A percentile compares a stretch with the other conserved stretches of the same genome.
Conservation (phyloP, 2,888 invertebrate species). For the Pachymerium ferrugineum region DNA sequence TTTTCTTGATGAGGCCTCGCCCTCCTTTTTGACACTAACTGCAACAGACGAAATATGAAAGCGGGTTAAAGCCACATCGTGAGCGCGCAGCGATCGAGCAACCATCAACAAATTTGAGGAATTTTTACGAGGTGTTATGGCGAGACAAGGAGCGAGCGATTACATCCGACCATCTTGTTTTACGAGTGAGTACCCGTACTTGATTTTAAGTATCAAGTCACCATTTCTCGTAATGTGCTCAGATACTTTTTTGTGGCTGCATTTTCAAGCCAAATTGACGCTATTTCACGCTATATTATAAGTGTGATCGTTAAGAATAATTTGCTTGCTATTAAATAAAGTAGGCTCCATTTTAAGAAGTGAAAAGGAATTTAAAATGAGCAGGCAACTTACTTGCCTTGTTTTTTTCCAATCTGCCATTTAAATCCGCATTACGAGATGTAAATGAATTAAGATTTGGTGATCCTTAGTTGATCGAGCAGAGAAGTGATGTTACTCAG, state of each 20-base stretch:
- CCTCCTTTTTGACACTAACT: slow-evolving; percentile 16
- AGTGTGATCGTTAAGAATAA: not conserved
- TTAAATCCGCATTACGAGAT: no score
- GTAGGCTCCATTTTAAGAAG: not conserved
- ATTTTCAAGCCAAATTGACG: not conserved
- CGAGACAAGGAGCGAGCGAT: not conserved
- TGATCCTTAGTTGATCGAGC: no score
- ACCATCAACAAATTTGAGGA: not conserved
- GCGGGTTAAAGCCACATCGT: slow-evolving; percentile 16
- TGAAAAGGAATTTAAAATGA: not conserved
- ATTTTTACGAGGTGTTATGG: slow-evolving; percentile 24
- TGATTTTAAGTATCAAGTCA: slow-evolving; percentile 10
- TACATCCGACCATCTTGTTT: not conserved
- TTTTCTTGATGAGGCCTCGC: slow-evolving; percentile 24
- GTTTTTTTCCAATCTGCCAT: not conserved
- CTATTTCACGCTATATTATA: not conserved
- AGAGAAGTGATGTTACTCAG: no score
- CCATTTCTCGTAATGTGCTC: not conserved
- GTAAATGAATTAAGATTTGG: no score
- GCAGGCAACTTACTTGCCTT: not conserved
- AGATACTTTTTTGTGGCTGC: not conserved
- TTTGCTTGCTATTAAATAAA: not conserved
- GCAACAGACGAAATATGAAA: slow-evolving; percentile 27
- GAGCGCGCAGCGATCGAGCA: not conserved
- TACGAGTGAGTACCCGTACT: slow-evolving; percentile 15